These are phyloP conservation scores for Riparia riparia DNA, from an alignment of 2,113 vertebrate genomes.

Conservation along the genomic window DNA sequence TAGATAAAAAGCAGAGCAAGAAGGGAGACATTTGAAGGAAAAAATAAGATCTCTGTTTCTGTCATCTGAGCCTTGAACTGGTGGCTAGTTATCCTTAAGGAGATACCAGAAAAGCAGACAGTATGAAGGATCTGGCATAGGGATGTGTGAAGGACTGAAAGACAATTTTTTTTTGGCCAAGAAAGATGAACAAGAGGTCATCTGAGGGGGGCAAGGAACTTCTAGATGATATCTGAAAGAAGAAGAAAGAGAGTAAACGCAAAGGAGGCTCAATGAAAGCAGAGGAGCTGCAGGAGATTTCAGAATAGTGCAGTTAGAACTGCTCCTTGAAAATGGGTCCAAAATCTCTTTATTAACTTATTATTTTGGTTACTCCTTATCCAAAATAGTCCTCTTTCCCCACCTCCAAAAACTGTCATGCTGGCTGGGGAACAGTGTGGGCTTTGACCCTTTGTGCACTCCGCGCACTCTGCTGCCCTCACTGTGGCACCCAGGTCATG, in stretches of 20 bases:
- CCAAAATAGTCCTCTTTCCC: background rate
- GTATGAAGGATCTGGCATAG: background rate
- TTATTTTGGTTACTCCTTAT: background rate
- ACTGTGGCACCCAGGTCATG: rapidly evolving
- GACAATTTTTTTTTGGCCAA: background rate
- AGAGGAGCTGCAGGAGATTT: background rate
- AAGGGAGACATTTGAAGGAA: background rate
- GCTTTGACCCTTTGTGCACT: background rate
- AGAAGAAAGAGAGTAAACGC: background rate
- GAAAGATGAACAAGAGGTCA: background rate
- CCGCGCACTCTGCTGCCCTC: background rate
- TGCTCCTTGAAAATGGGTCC: background rate
- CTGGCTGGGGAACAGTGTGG: background rate
- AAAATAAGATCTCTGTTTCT: background rate
- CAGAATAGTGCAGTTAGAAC: background rate
- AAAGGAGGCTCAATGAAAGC: background rate
- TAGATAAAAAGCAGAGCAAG: background rate
- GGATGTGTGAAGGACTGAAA: background rate
- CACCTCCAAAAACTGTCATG: background rate
- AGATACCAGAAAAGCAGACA: background rate
- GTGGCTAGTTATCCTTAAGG: background rate
- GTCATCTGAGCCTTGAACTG: background rate
- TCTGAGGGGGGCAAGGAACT: background rate
- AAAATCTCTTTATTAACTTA: background rate
- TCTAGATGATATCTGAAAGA: background rate